Evolutionary conservation across 2,113 vertebrate genomes (phyloP), one percentile per base, ranked within the genome.

Genomic region (Rynchops niger): DNA sequence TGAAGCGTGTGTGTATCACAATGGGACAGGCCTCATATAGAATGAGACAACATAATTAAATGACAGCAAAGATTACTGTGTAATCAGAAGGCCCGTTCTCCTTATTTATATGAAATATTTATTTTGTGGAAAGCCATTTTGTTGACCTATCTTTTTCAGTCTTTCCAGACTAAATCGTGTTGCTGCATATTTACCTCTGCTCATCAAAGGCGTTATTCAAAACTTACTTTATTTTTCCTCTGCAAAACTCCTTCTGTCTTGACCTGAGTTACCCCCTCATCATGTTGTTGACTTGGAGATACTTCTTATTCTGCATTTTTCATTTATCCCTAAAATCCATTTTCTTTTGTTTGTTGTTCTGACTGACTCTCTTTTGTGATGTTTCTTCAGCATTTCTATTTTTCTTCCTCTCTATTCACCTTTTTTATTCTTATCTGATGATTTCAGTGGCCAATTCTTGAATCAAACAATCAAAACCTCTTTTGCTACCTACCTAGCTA

Each of bases 151-250:
- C 25, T 66, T 76, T 85, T 88, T 70, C 50, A 53, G 40, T 77
- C 67, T 86, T 88, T 95, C 10, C 36, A 50, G 58, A 66, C 25
- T 70, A 73, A 86, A 81, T 82, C 23, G 4, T 42, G 11, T 71
- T 94, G 78, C 9, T 5, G 82, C 38, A 5, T 77, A 77, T 77
- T 79, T 76, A 65, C 58, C 30, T 61, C 63, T 88, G 15, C 45
- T 94, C 7, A 42, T 79, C 69, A 26, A 71, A 93, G 10, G 1
- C 47, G 67, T 91, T 82, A 58, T 66, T 93, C 22, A 92, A 91
- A 95, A 62, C 10, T 67, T 74, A 50, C 38, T 82, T 86, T 74
- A 47, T 91, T 87, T 94, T 91, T 5, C 7, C 22, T 90, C 58
- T 83, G 34, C 50, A 74, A 74, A 87, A 38, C 23, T 71, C 26